Percentiles rank a stretch among this genome's conserved stretches.
Evolutionary conservation across 2,113 vertebrate genomes (phyloP).

Genomic region (Archocentrus centrarchus): DNA sequence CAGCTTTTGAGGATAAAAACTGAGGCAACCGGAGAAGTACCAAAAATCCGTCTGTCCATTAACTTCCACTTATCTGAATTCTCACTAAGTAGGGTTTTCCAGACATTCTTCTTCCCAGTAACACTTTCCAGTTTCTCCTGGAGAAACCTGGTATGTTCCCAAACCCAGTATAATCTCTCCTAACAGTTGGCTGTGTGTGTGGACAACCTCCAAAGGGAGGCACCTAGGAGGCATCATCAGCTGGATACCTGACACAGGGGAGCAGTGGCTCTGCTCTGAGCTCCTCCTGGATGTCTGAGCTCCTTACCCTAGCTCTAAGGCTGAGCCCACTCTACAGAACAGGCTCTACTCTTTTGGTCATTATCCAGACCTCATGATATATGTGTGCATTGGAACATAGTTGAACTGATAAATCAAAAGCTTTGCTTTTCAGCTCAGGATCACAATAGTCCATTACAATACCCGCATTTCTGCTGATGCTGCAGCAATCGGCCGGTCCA

Average conservation of each 20-base stretch:
- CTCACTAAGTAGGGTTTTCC: background rate
- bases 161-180: background rate
- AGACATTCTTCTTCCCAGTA: background rate
- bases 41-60: background rate
- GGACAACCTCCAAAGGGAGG: background rate
- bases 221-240: background rate
- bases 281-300: background rate
- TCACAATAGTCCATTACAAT: background rate
- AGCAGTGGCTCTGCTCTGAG: background rate
- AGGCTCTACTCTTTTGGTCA: background rate
- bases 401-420: background rate
- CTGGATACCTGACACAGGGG: background rate
- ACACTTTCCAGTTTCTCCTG: too few species aligned
- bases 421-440: background rate
- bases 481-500: background rate
- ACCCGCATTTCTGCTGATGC: background rate
- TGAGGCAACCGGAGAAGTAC: background rate
- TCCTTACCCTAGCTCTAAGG: fast-evolving
- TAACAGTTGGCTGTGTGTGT: background rate
- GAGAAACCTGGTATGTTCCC: too few species aligned
- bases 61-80: background rate
- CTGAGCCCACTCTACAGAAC: too few species aligned
- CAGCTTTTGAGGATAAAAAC: background rate
- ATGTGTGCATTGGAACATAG: background rate
- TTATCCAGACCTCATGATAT: background rate